Evolutionary conservation across 1,140 invertebrate genomes (phyloP), one percentile per base, ranked within the genome.

Genomic region (Monomorium pharaonis): DNA sequence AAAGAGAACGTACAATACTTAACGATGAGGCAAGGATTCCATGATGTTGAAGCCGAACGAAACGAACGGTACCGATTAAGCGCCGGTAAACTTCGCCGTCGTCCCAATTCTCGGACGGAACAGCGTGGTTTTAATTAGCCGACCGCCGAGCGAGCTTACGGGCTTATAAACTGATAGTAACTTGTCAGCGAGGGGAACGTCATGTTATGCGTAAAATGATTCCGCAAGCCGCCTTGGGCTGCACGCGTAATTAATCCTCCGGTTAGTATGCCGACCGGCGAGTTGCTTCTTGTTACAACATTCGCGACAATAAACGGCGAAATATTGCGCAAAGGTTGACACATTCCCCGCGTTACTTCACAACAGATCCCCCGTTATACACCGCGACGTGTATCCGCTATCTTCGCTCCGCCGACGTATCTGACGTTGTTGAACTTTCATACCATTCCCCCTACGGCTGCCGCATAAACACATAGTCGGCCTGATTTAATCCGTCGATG

Each of bases 231-330:
- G 84, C 56, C 72, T 33, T 42, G 56, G 51, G 56, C 72, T 30
- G 62, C 49, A 42, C 49, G 47, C 14, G 47, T 62, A 91, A 89
- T 91, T 91, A 91, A 91, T 91, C 91, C 91, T 54, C 58, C 84
- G 77, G 88, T 91, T 91, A 88, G 91, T 91, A 91, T 91, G 91
- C 91, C 70, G 63, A 75, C 74, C 62, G 81, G 88, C 62, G 91
- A 88, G 58, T 80, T 60, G 70, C 76, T 47, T 44, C 63, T 74
- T 88, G 86, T 90, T 91, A 88, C 88, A 90, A 91, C 80, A 86
- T 83, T 37, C 58, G 69, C 49, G 74, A 88, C 78, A 89, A 89
- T 91, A 86, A 86, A 76, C 85, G 80, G 60, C 81, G 87, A 91
- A 91, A 91, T 91, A 91, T 91, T 83, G 72, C 85, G 85, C 77